Evolutionary conservation across 1,140 invertebrate genomes (phyloP).

Genomic region (Drosophila pseudoananassae): DNA sequence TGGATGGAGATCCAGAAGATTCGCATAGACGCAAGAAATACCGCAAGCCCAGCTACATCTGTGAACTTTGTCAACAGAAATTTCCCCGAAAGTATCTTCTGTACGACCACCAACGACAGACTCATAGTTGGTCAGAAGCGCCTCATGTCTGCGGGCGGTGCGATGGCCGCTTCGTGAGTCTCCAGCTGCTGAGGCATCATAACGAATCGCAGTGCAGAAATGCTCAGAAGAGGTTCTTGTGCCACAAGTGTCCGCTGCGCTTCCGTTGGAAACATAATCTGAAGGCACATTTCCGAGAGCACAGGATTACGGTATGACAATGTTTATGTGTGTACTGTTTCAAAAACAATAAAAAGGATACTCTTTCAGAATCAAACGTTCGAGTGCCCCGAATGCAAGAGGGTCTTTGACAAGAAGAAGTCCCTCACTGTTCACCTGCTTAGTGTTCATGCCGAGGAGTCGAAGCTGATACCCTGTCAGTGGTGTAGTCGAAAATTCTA

Average conservation of each 20-base stretch:
- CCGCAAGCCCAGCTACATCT: constrained; percentile 64
- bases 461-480: constrained; percentile 83
- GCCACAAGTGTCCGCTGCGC: constrained; percentile 72
- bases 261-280: constrained; percentile 81
- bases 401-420: constrained; percentile 85
- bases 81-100: constrained; percentile 83
- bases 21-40: constrained; percentile 17
- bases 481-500: constrained; percentile 86
- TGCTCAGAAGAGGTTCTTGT: constrained; percentile 68
- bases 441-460: constrained; percentile 84
- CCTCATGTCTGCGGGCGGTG: constrained; percentile 75
- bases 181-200: constrained; percentile 66
- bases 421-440: constrained; percentile 85
- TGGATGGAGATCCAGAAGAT: constrained; percentile 48
- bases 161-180: constrained; percentile 68
- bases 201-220: constrained; percentile 75
- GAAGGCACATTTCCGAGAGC: constrained; percentile 63
- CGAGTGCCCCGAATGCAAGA: constrained; percentile 85
- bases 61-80: constrained; percentile 84
- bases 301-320: constrained; percentile 52
- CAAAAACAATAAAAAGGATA: background rate
- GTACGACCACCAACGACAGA: constrained; percentile 65
- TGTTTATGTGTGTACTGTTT: background rate
- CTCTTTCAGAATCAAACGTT: constrained; percentile 64
- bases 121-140: constrained; percentile 70